Base-by-base conservation (phyloP, 2,113 vertebrate genomes). In the Sturnus vulgaris region DNA sequence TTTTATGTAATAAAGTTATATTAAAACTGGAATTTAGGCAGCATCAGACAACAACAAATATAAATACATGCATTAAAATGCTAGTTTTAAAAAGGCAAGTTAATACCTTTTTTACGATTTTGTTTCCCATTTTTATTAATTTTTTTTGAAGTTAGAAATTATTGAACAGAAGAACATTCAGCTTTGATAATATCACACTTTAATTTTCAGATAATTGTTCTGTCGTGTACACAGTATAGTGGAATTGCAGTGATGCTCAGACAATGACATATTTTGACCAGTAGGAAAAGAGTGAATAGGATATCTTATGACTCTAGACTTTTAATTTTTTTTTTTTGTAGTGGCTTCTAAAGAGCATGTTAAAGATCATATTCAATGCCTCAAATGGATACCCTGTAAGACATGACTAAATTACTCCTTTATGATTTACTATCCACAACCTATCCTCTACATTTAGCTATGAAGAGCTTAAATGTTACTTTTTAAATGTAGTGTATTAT, bases 401-500 rank as follows among this genome's bases (percentile, higher is more conserved):
- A 39, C 16, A 53, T 42, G 31, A 56, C 13, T 27, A 79, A 85
- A 90, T 77, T 46, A 46, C 37, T 60, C 31, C 28, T 75, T 16
- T 56, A 53, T 46, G 40, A 85, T 68, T 76, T 85, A 53, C 9
- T 44, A 71, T 81, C 52, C 65, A 85, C 61, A 87, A 76, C 10
- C 3, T 92, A 40, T 63, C 66, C 15, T 85, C 90, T 85, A n/a
- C 65, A 69, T 72, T 72, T 72, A 88, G 8, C 25, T 76, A 50
- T 27, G 8, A 49, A 82, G 28, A 42, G 17, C 39, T 42, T 53
- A 61, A 79, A 65, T 77, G 16, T 50, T 88, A 49, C 27, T 83
- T 84, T 88, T 87, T 33, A 91, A 89, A 87, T 40, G 22, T 31
- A 91, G 30, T 47, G 31, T 12, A n/a, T 59, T 91, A 39, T 85